These are phyloP conservation scores for Eucera pruinosa DNA, from an alignment of 2,888 invertebrate genomes.

Conservation along the genomic window DNA sequence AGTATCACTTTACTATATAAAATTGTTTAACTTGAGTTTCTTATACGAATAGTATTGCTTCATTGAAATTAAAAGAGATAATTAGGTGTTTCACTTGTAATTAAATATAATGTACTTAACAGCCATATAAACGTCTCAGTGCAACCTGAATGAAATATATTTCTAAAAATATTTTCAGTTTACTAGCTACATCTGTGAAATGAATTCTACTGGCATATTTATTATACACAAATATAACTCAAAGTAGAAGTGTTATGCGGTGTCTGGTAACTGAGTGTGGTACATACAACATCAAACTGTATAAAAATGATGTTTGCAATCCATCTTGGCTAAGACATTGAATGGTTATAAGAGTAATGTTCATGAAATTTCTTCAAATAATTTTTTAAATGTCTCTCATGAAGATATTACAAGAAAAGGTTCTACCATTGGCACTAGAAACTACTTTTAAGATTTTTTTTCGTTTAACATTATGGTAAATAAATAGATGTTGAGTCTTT, in stretches of 20 bases:
- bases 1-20: not conserved
- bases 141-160: conserved; percentile 30
- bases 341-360: conserved; percentile 49
- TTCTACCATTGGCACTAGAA: conserved; percentile 50
- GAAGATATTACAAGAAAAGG: conserved; percentile 15
- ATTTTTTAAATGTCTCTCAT: conserved; percentile 8
- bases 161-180: conserved; percentile 12
- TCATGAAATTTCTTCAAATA: conserved; percentile 23
- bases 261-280: conserved; percentile 25
- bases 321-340: conserved; percentile 5
- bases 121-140: not conserved
- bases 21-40: not conserved
- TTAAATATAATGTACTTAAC: not conserved
- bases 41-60: not conserved
- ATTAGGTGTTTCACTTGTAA: not conserved
- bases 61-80: not conserved
- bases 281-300: conserved; percentile 7
- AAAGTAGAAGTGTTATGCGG: not conserved
- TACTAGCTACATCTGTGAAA: not conserved
- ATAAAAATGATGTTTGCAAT: conserved; percentile 21
- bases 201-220: not conserved
- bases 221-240: not conserved
- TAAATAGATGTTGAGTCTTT: not conserved
- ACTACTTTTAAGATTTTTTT: not conserved
- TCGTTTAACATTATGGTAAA: not conserved